Percentiles rank a stretch among this genome's conserved stretches.
These are phyloP conservation scores for Euwallacea fornicatus DNA, from an alignment of 1,140 invertebrate genomes.

Conservation along the genomic window DNA sequence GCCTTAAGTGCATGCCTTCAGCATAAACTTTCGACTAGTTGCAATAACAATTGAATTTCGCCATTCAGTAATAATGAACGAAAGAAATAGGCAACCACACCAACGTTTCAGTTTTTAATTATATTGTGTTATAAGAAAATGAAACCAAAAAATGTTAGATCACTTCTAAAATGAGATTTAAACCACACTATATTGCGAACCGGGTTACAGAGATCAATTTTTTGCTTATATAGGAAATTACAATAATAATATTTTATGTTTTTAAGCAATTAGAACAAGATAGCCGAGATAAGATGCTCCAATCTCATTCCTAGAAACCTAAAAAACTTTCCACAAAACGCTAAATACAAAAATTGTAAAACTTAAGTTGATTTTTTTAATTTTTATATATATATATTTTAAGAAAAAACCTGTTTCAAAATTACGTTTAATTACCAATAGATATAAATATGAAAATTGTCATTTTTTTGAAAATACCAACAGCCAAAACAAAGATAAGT, in stretches of 20 bases:
- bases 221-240: background rate
- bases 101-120: no score
- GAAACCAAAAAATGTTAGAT: background rate
- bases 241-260: constrained; percentile 5
- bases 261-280: constrained; percentile 11
- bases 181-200: no score
- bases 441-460: no score
- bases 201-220: background rate
- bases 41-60: background rate
- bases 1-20: constrained; percentile 85
- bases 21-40: constrained; percentile 17
- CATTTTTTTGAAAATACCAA: no score
- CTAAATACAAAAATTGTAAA: background rate
- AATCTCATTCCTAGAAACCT: background rate
- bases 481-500: no score
- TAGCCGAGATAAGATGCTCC: background rate
- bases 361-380: no score
- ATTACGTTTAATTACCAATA: no score
- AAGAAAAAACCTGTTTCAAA: no score
- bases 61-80: background rate
- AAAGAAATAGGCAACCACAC: background rate
- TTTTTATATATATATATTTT: no score
- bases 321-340: background rate
- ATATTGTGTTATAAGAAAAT: background rate
- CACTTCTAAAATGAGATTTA: no score